Conservation (phyloP, 1,140 invertebrate genomes). For the Phortica variegata region DNA sequence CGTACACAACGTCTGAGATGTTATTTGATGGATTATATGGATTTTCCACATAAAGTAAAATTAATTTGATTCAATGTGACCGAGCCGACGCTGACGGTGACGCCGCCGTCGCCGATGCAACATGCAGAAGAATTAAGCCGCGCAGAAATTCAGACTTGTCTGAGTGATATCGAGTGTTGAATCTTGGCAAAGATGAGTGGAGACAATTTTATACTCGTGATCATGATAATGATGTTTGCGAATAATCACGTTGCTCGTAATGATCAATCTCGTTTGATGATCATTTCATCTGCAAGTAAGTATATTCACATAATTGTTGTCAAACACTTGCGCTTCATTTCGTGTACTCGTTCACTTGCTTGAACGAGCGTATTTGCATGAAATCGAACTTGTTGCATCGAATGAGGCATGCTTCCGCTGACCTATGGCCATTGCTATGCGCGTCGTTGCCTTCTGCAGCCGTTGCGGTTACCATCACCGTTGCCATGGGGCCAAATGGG, state of each 20-base stretch:
- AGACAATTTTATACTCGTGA: no score
- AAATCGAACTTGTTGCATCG: slow-evolving; percentile 8
- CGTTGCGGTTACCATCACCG: slow-evolving; percentile 8
- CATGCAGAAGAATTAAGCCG: no score
- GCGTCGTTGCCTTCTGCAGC: slow-evolving; percentile 14
- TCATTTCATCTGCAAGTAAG: no score
- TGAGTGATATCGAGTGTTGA: no score
- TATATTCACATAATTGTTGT: slow-evolving; percentile 41
- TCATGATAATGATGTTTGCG: no score
- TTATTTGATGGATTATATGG: slow-evolving; percentile 55
- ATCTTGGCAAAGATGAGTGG: no score
- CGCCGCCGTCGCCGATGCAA: no score
- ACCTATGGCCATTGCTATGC: slow-evolving; percentile 7
- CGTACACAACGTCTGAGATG: slow-evolving; percentile 46
- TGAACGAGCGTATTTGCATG: slow-evolving; percentile 38
- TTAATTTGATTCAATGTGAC: slow-evolving; percentile 18
- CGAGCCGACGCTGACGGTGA: no score
- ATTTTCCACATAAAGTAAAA: slow-evolving; percentile 49
- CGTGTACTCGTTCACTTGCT: background rate
- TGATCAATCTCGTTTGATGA: no score
- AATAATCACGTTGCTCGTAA: no score
- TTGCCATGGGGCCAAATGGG: slow-evolving; percentile 50
- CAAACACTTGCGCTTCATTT: slow-evolving; percentile 28
- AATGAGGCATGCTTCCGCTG: slow-evolving; percentile 12
- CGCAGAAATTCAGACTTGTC: no score